Conservation (phyloP, 2,113 vertebrate genomes). For the Seriola quinqueradiata region DNA sequence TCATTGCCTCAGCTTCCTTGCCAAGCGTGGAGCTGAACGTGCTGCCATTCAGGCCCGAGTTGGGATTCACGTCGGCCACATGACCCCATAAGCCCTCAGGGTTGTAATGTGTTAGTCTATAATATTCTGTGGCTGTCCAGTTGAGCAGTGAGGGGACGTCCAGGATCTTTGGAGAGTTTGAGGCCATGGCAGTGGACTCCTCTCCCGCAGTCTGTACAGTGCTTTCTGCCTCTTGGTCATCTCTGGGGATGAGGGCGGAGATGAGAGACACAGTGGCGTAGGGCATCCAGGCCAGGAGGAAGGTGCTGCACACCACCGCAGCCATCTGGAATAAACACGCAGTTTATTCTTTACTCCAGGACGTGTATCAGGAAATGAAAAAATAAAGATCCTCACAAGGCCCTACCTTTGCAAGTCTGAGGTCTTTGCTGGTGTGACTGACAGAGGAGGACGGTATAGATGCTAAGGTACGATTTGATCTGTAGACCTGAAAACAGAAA, state of each 20-base stretch:
- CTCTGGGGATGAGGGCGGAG: constrained; percentile 55
- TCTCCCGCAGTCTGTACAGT: background rate
- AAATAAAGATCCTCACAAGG: too few species aligned
- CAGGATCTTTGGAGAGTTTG: background rate
- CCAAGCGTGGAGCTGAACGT: too few species aligned
- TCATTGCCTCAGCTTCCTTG: background rate
- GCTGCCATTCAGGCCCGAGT: background rate
- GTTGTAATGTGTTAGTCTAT: constrained; percentile 9
- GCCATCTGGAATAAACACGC: constrained; percentile 58
- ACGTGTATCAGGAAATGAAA: background rate
- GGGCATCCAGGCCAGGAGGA: constrained; percentile 77
- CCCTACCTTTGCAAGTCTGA: constrained; percentile 73
- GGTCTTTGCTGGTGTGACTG: constrained; percentile 59
- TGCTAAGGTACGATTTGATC: constrained; percentile 61
- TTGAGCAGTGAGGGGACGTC: constrained; percentile 48
- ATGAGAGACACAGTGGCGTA: constrained; percentile 74
- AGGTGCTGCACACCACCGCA: constrained; percentile 70
- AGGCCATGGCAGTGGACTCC: background rate
- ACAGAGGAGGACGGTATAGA: constrained; percentile 64
- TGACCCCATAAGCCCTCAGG: constrained; percentile 17
- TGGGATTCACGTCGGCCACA: background rate
- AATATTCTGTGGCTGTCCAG: constrained; percentile 58
- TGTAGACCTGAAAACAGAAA: constrained; percentile 57
- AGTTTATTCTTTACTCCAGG: background rate
- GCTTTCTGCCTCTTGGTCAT: constrained; percentile 30